A percentile compares a stretch with the other conserved stretches of the same genome.
Evolutionary conservation across 1,140 invertebrate species (phyloP).

Genomic region (Drusus annulatus): DNA sequence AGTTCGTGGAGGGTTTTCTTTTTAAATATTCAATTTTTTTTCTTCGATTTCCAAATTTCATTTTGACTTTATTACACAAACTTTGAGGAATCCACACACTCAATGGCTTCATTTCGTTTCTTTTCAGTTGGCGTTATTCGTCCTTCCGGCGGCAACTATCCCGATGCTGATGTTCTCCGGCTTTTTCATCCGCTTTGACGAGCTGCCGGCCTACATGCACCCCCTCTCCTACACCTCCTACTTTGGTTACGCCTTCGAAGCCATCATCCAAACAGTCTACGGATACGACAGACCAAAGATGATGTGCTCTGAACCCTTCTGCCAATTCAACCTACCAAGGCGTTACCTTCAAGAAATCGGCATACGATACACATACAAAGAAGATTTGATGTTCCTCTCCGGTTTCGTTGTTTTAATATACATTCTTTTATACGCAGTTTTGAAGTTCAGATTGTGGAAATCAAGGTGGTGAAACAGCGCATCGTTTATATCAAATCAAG

Average conservation of each 20-base stretch:
- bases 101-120: constrained; percentile 5
- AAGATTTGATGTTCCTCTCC: constrained; percentile 84
- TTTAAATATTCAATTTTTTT: no score
- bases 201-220: constrained; percentile 81
- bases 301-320: constrained; percentile 70
- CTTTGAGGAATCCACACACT: no score
- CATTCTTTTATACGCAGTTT: constrained; percentile 63
- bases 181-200: constrained; percentile 86
- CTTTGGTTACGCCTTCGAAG: constrained; percentile 87
- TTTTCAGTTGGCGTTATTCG: constrained; percentile 83
- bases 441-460: constrained; percentile 64
- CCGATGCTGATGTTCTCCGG: constrained; percentile 90
- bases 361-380: constrained; percentile 73
- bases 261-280: constrained; percentile 82
- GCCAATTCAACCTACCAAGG: constrained; percentile 67
- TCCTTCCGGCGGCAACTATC: constrained; percentile 85
- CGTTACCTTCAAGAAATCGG: constrained; percentile 69
- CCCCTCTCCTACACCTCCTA: constrained; percentile 83
- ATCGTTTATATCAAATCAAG: no score
- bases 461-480: constrained; percentile 49
- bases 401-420: constrained; percentile 71
- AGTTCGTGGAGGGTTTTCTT: no score
- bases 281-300: constrained; percentile 75
- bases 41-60: no score
- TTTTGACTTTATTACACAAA: no score